Evolutionary conservation across 2,113 vertebrate species (phyloP).

Genomic region (Ceyx cyanopectus): DNA sequence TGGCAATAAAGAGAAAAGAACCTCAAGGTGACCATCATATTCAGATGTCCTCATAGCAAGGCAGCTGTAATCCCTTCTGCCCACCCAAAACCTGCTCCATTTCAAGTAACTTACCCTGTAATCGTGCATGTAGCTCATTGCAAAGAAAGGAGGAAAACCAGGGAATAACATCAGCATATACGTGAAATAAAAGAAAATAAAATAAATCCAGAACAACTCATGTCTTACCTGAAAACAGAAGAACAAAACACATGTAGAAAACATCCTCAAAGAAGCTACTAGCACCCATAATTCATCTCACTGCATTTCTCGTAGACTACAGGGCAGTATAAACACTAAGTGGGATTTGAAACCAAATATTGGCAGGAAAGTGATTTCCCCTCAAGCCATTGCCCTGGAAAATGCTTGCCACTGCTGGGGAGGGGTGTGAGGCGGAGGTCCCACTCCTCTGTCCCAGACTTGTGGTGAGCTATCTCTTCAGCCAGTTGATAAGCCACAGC

Average conservation of each 20-base stretch:
- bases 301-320: not conserved
- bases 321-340: not conserved
- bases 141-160: conserved; percentile 86
- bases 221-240: not conserved
- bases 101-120: conserved; percentile 77
- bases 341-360: not conserved
- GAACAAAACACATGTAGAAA: not conserved
- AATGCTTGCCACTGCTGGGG: not conserved
- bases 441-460: not conserved
- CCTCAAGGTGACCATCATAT: not conserved
- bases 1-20: not conserved
- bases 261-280: accelerated
- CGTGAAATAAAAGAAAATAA: accelerated
- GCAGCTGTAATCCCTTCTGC: not conserved
- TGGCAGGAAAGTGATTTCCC: not conserved
- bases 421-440: not conserved
- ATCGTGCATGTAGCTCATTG: conserved; percentile 86
- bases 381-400: not conserved
- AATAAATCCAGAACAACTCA: accelerated
- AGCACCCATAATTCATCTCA: not conserved
- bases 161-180: conserved; percentile 43
- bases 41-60: accelerated
- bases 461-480: not conserved
- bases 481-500: accelerated
- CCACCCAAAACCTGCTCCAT: not conserved